phyloP scores from a whole-genome alignment of 1,140 invertebrate species.

The Microplitis demolitor region DNA sequence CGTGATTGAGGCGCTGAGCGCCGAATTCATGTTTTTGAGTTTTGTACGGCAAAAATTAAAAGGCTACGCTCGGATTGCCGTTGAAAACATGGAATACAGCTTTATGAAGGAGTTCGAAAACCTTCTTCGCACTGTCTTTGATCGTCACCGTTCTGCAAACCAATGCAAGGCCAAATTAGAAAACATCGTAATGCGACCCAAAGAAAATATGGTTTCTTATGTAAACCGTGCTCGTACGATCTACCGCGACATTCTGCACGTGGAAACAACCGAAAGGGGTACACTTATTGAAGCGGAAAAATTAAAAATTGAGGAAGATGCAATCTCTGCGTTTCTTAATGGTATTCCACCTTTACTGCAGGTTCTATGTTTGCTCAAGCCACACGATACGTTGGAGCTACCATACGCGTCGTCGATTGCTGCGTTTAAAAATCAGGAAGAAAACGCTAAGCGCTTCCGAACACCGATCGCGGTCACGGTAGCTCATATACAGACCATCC shows the following conservation, averaged over 20 bases:
- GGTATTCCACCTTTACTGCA: too few relatives aligned
- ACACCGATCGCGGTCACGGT: too few relatives aligned
- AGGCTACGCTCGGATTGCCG: not conserved
- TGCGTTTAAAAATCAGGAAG: too few relatives aligned
- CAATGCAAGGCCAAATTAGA: conserved; percentile 1
- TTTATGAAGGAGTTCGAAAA: not conserved
- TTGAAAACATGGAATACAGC: not conserved
- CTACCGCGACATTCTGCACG: not conserved
- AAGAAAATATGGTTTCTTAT: not conserved
- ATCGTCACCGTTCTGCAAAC: not conserved
- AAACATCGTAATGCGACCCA: not conserved
- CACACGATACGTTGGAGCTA: too few relatives aligned
- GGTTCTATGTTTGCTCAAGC: too few relatives aligned
- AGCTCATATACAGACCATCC: too few relatives aligned
- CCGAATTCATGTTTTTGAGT: not conserved
- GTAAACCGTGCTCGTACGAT: not conserved
- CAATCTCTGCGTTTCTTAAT: too few relatives aligned
- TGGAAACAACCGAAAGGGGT: not conserved
- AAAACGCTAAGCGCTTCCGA: too few relatives aligned
- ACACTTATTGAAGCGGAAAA: too few relatives aligned
- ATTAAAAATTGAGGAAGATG: too few relatives aligned
- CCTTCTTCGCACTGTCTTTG: not conserved
- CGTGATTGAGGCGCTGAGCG: too few relatives aligned
- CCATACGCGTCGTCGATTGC: too few relatives aligned
- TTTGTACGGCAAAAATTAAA: not conserved